phyloP scores from a whole-genome alignment of 2,113 vertebrate genomes.

The Lampris incognitus region DNA sequence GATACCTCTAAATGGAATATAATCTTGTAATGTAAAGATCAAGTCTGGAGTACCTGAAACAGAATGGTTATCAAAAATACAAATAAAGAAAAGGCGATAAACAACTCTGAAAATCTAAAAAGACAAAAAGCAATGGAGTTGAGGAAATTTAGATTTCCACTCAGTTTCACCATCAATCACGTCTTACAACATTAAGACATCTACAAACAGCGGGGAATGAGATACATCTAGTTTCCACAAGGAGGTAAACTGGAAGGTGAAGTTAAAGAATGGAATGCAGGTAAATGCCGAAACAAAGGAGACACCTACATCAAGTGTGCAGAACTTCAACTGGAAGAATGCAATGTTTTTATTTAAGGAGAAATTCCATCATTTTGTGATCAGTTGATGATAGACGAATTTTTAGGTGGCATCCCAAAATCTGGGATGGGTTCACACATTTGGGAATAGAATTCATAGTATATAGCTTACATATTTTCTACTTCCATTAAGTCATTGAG shows the following conservation, averaged over 20 bases:
- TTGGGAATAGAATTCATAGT: no score
- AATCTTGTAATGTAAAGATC: slow-evolving; percentile 26
- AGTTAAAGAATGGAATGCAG: slow-evolving; percentile 16
- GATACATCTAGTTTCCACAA: slow-evolving; percentile 33
- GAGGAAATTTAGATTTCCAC: slow-evolving; percentile 4
- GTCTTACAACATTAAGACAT: slow-evolving; percentile 76
- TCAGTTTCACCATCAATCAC: slow-evolving; percentile 52
- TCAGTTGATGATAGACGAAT: background rate
- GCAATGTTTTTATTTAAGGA: background rate
- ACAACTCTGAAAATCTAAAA: slow-evolving; percentile 14
- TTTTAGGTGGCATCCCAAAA: no score
- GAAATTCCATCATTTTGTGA: background rate
- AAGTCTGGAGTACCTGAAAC: slow-evolving; percentile 28
- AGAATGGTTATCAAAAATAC: slow-evolving; percentile 37
- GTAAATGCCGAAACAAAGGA: slow-evolving; percentile 57
- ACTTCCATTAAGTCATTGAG: no score
- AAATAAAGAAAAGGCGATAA: background rate
- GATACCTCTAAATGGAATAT: background rate
- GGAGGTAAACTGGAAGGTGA: slow-evolving; percentile 33
- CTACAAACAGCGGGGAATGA: slow-evolving; percentile 70
- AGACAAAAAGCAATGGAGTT: slow-evolving; percentile 28
- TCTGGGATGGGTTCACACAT: no score
- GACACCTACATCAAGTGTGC: slow-evolving; percentile 13
- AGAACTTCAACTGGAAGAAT: background rate
- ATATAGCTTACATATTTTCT: no score